Evolutionary conservation across 2,888 invertebrate genomes (phyloP), one percentile per base, ranked within the genome.

Genomic region (Neria commutata): DNA sequence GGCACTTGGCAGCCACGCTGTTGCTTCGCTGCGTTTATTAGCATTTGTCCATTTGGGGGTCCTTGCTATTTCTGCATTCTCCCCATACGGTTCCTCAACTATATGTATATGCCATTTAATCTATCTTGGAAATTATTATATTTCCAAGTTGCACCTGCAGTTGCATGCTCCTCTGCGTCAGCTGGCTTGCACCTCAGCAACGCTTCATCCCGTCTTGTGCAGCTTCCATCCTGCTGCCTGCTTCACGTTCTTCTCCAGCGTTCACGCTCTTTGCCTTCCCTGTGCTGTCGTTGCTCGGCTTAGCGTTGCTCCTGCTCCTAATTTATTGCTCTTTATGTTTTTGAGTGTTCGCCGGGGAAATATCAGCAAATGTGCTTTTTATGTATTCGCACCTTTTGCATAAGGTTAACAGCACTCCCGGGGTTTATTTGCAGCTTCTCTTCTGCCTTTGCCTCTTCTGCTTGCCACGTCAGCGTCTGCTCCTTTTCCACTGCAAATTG

Each of bases 271-370:
- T 52, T 26, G 53, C 26, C 53, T 16, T 21, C 2, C 16, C 26
- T 17, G 29, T 56, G 57, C 60, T 63, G 65, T 63, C 60, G 56
- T 59, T 62, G 62, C 56, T 58, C 59, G 63, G 62, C 71, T 69
- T 71, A n/a, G n/a, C n/a, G n/a, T n/a, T n/a, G n/a, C n/a, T n/a
- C n/a, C n/a, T 66, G 64, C 73, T 67, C 71, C 71, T 75, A 75
- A 73, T 73, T 73, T 73, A 73, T 75, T 75, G 75, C 75, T 72
- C 65, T 71, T 75, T 75, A 75, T 71, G 68, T 69, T 73, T n/a
- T 75, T 73, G 75, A 73, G 73, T 73, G 72, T 68, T 70, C 73
- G 72, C 73, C 69, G 75, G 73, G 73, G 75, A 73, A 73, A 75
- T 73, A 73, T 71, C 72, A 71, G 71, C 72, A 73, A 73, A 74